phyloP scores from a whole-genome alignment of 2,113 vertebrate species.

The Anoura caudifer region DNA sequence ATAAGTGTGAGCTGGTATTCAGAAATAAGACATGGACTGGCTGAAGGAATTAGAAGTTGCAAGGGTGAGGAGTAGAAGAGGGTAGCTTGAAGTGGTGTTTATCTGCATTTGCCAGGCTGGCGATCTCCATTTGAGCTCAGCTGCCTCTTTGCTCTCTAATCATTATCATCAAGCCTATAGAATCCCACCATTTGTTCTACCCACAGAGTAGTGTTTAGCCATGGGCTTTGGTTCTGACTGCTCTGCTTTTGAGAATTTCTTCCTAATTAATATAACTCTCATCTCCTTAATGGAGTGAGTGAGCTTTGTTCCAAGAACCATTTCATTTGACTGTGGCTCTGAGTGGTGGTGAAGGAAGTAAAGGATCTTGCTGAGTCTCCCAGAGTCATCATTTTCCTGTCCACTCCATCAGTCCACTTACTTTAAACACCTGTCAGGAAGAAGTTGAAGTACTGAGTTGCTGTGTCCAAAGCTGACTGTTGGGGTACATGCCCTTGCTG shows the following conservation, averaged over 20 bases:
- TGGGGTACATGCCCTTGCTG: not conserved
- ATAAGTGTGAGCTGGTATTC: not conserved
- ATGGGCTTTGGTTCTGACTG: constrained; percentile 31
- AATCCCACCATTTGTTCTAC: not conserved
- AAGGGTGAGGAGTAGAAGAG: not conserved
- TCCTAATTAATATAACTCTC: constrained; percentile 59
- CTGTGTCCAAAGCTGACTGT: not conserved
- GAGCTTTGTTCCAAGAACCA: constrained; percentile 62
- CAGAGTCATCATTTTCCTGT: constrained; percentile 54
- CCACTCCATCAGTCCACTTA: constrained; percentile 41
- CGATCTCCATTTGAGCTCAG: not conserved
- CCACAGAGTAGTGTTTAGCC: not conserved
- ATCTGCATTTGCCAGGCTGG: not conserved
- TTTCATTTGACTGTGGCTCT: constrained; percentile 67
- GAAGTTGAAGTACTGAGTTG: constrained; percentile 34
- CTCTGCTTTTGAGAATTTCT: constrained; percentile 62
- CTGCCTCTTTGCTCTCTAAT: not conserved
- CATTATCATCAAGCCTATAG: not conserved
- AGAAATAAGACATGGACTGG: not conserved
- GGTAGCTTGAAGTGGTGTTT: not conserved
- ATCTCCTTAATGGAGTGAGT: constrained; percentile 64
- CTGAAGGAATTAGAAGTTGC: not conserved
- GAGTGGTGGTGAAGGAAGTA: not conserved
- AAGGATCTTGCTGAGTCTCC: constrained; percentile 10
- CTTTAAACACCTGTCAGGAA: constrained; percentile 44